Conservation (phyloP, 1,140 invertebrate species). For the Mylabris phalerata region DNA sequence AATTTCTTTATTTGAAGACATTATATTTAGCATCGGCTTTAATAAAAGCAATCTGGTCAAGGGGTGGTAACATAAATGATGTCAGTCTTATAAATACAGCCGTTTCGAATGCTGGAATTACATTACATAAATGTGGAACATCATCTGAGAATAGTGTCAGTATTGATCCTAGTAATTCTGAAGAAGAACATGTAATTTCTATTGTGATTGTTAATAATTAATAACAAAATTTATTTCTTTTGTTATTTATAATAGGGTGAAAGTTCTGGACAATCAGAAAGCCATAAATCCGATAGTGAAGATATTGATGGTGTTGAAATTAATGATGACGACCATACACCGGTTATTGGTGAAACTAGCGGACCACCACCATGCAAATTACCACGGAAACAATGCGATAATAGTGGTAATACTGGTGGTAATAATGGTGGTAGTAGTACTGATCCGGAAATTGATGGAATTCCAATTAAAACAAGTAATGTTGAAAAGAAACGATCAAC, state of each 20-base stretch:
- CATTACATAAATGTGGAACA: constrained; percentile 48
- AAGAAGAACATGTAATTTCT: constrained; percentile 52
- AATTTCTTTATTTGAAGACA: constrained; percentile 51
- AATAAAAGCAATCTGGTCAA: constrained; percentile 84
- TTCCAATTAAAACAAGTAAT: constrained; percentile 23
- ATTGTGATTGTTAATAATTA: neutral
- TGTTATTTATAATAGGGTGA: constrained; percentile 32
- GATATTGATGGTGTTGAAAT: constrained; percentile 42
- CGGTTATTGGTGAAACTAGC: constrained; percentile 19
- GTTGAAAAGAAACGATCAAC: constrained; percentile 22
- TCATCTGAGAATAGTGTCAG: constrained; percentile 65
- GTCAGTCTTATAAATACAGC: constrained; percentile 47
- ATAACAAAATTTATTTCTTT: too few relatives aligned
- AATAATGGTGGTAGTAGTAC: constrained; percentile 27
- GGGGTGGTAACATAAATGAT: constrained; percentile 52
- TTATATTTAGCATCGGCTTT: constrained; percentile 81
- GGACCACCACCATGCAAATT: constrained; percentile 49
- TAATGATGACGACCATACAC: constrained; percentile 38
- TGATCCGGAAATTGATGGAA: constrained; percentile 36
- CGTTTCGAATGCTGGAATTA: constrained; percentile 48
- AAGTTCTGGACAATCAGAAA: constrained; percentile 43
- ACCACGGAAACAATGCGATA: constrained; percentile 36
- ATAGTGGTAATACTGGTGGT: too few relatives aligned
- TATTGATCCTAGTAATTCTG: constrained; percentile 71
- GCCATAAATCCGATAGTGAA: constrained; percentile 44